Conservation (phyloP, 2,113 vertebrate species). For the Cheirogaleus medius region DNA sequence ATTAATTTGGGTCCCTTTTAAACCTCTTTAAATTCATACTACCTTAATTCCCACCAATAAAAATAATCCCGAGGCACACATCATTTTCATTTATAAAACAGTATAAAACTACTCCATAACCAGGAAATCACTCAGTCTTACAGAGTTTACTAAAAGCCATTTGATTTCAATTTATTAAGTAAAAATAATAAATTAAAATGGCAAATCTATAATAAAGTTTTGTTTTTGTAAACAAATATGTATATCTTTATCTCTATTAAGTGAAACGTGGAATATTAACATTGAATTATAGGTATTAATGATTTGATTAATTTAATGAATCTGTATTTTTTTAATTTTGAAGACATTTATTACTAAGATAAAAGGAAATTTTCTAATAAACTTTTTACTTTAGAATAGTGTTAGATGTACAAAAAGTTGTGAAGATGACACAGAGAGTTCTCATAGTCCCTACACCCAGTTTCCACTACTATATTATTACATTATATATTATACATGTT, state of each 20-base stretch:
- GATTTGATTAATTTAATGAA: neutral
- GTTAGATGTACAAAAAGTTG: neutral
- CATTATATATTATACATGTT: neutral
- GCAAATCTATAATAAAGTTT: neutral
- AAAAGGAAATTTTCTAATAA: neutral
- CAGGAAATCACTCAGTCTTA: neutral
- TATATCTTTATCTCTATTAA: neutral
- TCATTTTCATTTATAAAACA: conserved; percentile 55
- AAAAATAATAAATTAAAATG: conserved; percentile 40
- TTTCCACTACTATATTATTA: neutral
- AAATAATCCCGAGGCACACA: neutral
- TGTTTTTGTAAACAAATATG: neutral
- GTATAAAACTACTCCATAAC: neutral
- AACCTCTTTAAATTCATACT: conserved; percentile 17
- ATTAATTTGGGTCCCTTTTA: conserved; percentile 9
- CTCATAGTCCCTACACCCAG: neutral
- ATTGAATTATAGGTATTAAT: neutral
- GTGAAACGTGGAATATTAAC: neutral
- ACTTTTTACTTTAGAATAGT: neutral
- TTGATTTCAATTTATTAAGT: conserved; percentile 26
- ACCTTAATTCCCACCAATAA: conserved; percentile 25
- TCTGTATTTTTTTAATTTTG: neutral
- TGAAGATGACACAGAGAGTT: neutral
- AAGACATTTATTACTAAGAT: neutral
- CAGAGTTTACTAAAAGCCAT: conserved; percentile 12